These are phyloP conservation scores for Leptura quadrifasciata DNA, from an alignment of 2,888 invertebrate genomes.

Conservation along the genomic window DNA sequence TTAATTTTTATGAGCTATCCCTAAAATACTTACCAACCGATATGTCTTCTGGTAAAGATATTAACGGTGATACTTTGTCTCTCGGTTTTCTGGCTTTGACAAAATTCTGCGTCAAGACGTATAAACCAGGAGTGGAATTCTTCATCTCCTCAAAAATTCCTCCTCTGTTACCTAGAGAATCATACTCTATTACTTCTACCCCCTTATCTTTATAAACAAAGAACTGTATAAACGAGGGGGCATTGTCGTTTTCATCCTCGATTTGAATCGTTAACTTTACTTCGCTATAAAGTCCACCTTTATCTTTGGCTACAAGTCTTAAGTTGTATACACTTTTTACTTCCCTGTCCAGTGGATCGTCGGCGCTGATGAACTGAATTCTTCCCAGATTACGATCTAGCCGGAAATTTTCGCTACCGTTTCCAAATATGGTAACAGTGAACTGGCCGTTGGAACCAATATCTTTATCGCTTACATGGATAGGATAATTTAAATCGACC, in stretches of 20 bases:
- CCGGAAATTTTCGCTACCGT: slow-evolving; percentile 84
- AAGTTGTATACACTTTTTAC: slow-evolving; percentile 81
- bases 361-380: slow-evolving; percentile 76
- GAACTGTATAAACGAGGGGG: slow-evolving; percentile 83
- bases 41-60: slow-evolving; percentile 84
- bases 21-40: slow-evolving; percentile 77
- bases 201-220: slow-evolving; percentile 82
- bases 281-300: slow-evolving; percentile 85
- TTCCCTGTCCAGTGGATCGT: slow-evolving; percentile 82
- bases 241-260: slow-evolving; percentile 89
- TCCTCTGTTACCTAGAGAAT: slow-evolving; percentile 75
- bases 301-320: slow-evolving; percentile 85
- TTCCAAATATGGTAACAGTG: slow-evolving; percentile 82
- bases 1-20: too few relatives aligned
- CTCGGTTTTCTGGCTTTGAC: slow-evolving; percentile 63
- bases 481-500: slow-evolving; percentile 81
- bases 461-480: slow-evolving; percentile 85
- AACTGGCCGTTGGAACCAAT: slow-evolving; percentile 82
- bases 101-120: slow-evolving; percentile 64
- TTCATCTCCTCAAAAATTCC: slow-evolving; percentile 73
- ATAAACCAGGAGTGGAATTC: slow-evolving; percentile 61
- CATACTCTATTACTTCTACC: slow-evolving; percentile 80
- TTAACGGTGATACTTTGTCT: slow-evolving; percentile 76
- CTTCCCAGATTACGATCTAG: slow-evolving; percentile 81
- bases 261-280: slow-evolving; percentile 83